Evolutionary conservation across 2,797 vertebrate genomes (phyloP), one percentile per base, ranked within the genome.

Genomic region (Aeoliscus strigatus): DNA sequence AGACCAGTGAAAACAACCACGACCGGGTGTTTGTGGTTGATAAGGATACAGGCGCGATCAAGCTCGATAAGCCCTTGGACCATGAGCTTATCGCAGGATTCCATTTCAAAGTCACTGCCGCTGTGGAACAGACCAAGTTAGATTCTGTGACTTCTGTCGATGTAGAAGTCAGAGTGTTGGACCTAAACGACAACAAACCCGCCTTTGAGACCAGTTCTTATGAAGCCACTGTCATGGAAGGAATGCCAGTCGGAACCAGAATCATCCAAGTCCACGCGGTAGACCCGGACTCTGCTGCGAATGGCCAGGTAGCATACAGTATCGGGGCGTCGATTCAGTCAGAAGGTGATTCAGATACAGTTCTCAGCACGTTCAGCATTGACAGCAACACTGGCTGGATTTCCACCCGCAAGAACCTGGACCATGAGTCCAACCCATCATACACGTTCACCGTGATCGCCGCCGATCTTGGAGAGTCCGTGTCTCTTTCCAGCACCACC

Each of bases 181-280:
- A 98, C 72, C 35, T 96, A 13, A 99, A 99, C 53, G 96, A 99
- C 80, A 97, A 98, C 79, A 96, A 91, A 41, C 96, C 96, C n/a
- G 56, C 81, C 5, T 99, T 98, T 85, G 93, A 95, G 48, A 71
- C 92, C 0, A 73, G 80, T 26, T 84, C 63, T 33, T 99, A 98
- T 5, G 91, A 95, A 26, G 86, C 93, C 5, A 81, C 92, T 9
- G 73, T 97, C 49, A 94, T 92, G 85, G 96, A 99, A 64, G 95
- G 94, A 27, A 92, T 94, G 88, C 75, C 92, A 1, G 43, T 90
- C 9, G 94, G 94, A 59, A 94, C 91, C 18, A 93, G 82, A 63
- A 87, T 98, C 9, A 87, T 92, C 11, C 94, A 96, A 70, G 90
- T 98, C 48, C 90, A 87, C 73, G 94, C 96, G 0, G 14, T 62